Evolutionary conservation across 2,888 invertebrate genomes (phyloP).

Genomic region (Clanis bilineata): DNA sequence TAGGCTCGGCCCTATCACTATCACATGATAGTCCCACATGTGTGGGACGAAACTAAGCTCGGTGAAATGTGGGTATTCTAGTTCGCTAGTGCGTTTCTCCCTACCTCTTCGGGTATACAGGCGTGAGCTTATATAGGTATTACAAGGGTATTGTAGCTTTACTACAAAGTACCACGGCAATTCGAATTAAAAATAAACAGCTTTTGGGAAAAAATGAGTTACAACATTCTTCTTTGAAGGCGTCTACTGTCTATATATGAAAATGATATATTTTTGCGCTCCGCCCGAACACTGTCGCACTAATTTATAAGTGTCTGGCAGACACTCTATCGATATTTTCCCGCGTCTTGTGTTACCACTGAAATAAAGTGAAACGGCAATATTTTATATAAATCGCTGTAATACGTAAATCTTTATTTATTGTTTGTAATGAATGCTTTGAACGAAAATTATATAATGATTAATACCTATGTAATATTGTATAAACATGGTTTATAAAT

Average conservation of each 20-base stretch:
- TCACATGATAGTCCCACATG: too few species aligned
- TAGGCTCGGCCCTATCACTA: too few species aligned
- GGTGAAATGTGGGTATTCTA: too few species aligned
- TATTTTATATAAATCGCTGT: background rate
- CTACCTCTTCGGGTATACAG: too few species aligned
- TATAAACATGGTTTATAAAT: too few species aligned
- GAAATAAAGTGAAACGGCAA: background rate
- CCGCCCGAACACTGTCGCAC: constrained; percentile 6
- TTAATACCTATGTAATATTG: background rate
- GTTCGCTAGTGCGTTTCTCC: too few species aligned
- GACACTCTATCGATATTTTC: background rate
- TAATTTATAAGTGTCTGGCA: constrained; percentile 8
- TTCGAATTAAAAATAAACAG: too few species aligned
- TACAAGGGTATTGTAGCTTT: too few species aligned
- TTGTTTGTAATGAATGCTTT: background rate
- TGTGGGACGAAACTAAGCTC: too few species aligned
- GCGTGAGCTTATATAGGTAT: too few species aligned
- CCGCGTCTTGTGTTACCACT: background rate
- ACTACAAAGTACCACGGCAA: too few species aligned
- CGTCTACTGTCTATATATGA: constrained; percentile 1
- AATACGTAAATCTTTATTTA: background rate
- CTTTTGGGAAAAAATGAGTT: background rate
- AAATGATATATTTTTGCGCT: background rate
- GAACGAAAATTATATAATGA: background rate
- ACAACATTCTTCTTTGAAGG: background rate